Conservation (phyloP, 2,888 invertebrate genomes). For the Zygothrica quintamaculata region DNA sequence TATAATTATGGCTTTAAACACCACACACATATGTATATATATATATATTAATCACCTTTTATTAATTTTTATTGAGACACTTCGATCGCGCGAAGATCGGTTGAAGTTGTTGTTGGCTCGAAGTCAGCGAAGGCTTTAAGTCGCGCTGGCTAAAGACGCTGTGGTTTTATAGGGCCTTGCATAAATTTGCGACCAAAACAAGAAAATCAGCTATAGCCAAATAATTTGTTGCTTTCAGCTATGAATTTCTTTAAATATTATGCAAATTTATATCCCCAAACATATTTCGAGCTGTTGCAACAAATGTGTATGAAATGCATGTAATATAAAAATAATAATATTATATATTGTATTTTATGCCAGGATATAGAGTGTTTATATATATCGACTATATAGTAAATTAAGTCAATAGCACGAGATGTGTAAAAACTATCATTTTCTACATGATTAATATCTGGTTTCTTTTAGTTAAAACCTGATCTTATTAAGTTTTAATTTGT, state of each 20-base stretch:
- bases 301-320: too few species aligned
- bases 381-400: too few species aligned
- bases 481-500: too few species aligned
- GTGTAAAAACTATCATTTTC: too few species aligned
- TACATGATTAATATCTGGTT: too few species aligned
- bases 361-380: too few species aligned
- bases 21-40: not conserved
- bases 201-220: conserved; percentile 41
- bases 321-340: too few species aligned
- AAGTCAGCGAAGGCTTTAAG: conserved; percentile 49
- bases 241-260: not conserved
- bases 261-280: not conserved
- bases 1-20: not conserved
- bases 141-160: conserved; percentile 44
- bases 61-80: conserved; percentile 6
- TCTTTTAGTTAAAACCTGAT: too few species aligned
- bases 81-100: conserved; percentile 24
- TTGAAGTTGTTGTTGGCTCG: conserved; percentile 48
- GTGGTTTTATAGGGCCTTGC: conserved; percentile 58
- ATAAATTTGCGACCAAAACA: conserved; percentile 16
- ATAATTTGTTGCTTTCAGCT: not conserved
- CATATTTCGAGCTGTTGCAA: not conserved
- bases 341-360: too few species aligned
- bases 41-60: conserved; percentile 44
- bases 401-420: too few species aligned